Conservation (phyloP, 2,797 vertebrate genomes). For the Alca torda region DNA sequence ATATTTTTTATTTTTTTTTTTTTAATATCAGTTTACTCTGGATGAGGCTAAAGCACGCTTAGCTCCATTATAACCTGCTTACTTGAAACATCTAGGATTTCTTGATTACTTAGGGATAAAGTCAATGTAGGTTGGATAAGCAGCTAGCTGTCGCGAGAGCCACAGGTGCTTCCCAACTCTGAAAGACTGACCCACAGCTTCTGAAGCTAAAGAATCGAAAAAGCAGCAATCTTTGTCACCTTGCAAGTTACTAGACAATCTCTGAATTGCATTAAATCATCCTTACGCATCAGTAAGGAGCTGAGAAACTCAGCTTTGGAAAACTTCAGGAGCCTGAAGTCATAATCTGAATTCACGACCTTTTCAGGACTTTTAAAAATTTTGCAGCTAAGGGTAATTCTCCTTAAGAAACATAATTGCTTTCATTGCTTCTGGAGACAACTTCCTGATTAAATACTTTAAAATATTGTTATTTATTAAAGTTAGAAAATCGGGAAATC, state of each 20-base stretch:
- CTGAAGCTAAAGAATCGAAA: not conserved
- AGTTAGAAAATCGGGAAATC: not conserved
- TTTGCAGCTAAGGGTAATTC: not conserved
- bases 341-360: not conserved
- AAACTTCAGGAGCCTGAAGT: not conserved
- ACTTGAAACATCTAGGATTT: not conserved
- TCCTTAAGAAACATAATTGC: not conserved
- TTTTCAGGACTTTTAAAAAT: not conserved
- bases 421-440: not conserved
- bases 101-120: not conserved
- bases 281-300: not conserved
- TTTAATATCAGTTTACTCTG: not conserved
- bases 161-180: not conserved
- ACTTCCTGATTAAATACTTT: not conserved
- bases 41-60: not conserved
- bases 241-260: not conserved
- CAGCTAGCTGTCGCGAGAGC: not conserved
- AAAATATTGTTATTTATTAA: not conserved
- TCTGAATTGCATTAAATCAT: not conserved
- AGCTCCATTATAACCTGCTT: not conserved
- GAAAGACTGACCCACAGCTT: not conserved
- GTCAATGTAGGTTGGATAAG: not conserved
- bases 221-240: not conserved
- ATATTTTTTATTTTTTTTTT: not conserved
- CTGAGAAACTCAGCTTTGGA: not conserved